A percentile compares a stretch with the other conserved stretches of the same genome.
Evolutionary conservation across 2,888 invertebrate genomes (phyloP).

Genomic region (Polietes domitor): DNA sequence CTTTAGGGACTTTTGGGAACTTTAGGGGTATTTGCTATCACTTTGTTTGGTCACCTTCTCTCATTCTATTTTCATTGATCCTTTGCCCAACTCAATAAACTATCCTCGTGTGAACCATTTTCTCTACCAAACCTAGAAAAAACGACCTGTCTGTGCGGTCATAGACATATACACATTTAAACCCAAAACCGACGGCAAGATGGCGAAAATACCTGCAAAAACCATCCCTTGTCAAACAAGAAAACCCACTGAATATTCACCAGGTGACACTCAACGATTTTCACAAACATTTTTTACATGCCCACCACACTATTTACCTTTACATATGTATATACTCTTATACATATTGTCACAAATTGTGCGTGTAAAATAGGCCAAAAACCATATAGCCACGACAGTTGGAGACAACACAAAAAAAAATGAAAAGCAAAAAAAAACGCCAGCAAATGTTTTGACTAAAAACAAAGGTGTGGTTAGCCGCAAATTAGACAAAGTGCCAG

Average conservation of each 20-base stretch:
- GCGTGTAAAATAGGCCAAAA: slow-evolving; percentile 5
- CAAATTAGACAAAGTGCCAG: slow-evolving; percentile 46
- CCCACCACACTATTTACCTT: not conserved
- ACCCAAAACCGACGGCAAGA: too few relatives aligned
- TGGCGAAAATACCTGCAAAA: not conserved
- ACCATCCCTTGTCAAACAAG: too few relatives aligned
- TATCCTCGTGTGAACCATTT: too few relatives aligned
- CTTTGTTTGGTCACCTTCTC: too few relatives aligned
- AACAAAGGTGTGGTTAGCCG: slow-evolving; percentile 55
- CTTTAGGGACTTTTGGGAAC: too few relatives aligned
- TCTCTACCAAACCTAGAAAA: too few relatives aligned
- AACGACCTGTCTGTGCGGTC: too few relatives aligned
- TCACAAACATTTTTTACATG: too few relatives aligned
- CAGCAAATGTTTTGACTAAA: not conserved
- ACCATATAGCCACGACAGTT: not conserved
- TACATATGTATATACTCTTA: not conserved
- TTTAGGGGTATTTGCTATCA: too few relatives aligned
- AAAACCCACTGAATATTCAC: not conserved
- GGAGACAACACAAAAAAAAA: too few relatives aligned
- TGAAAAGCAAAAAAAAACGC: not conserved
- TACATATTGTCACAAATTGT: not conserved
- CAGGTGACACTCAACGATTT: not conserved
- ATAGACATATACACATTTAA: too few relatives aligned
- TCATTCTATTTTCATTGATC: not conserved
- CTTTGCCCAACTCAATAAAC: too few relatives aligned